phyloP scores from a whole-genome alignment of 35 echinoderm and acorn worm species.

The Patiria miniata region DNA sequence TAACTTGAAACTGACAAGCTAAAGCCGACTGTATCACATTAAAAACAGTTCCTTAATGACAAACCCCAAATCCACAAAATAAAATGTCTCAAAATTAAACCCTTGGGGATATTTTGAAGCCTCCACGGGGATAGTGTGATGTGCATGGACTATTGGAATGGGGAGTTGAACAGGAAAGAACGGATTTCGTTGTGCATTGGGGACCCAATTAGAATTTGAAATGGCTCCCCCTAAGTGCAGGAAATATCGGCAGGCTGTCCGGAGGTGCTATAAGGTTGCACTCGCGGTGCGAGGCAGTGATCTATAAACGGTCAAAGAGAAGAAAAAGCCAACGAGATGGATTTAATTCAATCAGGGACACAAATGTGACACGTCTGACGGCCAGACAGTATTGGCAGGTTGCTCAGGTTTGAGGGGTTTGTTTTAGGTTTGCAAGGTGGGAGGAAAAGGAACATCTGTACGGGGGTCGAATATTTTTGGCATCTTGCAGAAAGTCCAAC shows the following conservation, averaged over 20 bases:
- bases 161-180: background rate
- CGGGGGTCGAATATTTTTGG: too few relatives aligned
- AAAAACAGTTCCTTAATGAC: too few relatives aligned
- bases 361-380: slow-evolving; percentile 6
- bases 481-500: too few relatives aligned
- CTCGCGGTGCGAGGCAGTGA: background rate
- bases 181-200: background rate
- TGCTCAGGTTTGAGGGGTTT: too few relatives aligned
- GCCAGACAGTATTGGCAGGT: background rate
- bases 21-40: too few relatives aligned
- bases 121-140: too few relatives aligned
- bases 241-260: slow-evolving; percentile 17
- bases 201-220: slow-evolving; percentile 13
- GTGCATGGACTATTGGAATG: background rate
- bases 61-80: too few relatives aligned
- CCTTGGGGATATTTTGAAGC: too few relatives aligned
- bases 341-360: background rate
- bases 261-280: background rate
- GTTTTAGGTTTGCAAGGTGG: too few relatives aligned
- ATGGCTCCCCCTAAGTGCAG: background rate
- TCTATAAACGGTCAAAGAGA: background rate
- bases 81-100: too few relatives aligned
- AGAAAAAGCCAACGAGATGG: background rate
- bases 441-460: too few relatives aligned
- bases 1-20: too few relatives aligned